Evolutionary conservation across 1,140 invertebrate species (phyloP), one percentile per base, ranked within the genome.

Genomic region (Halesus radiatus): DNA sequence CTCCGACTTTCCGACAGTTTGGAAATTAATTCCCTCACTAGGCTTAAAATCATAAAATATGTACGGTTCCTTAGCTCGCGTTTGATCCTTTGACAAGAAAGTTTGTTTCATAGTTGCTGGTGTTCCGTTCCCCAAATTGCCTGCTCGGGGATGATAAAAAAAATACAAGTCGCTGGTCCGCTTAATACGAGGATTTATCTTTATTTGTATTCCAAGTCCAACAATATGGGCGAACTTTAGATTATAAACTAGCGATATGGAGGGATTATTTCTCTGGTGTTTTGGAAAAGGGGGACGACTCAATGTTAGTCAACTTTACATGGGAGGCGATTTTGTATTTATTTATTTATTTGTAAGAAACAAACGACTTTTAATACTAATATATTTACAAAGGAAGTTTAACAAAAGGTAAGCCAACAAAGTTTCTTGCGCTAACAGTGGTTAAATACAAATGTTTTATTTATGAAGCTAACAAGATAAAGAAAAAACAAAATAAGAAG

Each of bases 161-260:
- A 72, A 58, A 75, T 22, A 18, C 73, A 58, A 26, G 29, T 58
- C 26, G 29, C 37, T 60, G 26, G 53, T 68, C 52, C 79, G 64
- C 73, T 72, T 80, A 80, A 80, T 78, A 54, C 80, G 72, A 76
- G 74, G 68, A 78, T 81, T 78, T 81, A 77, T 81, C 68, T 78
- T 77, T 78, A 81, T 78, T 78, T 70, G 60, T 72, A 66, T 78
- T 76, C 72, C 72, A 77, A 78, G 75, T 72, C 80, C 76, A 73
- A 64, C 75, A 78, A 73, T 81, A 81, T 81, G 76, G 75, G 58
- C 75, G 66, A 81, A 81, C 75, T 77, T 81, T 68, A 81, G 80
- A 81, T 81, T 81, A 76, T 78, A 70, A 77, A 81, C 53, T 66
- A 62, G 76, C 76, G 80, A 81, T 81, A 78, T 54, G 68, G 50